A percentile compares a stretch with the other conserved stretches of the same genome.
Evolutionary conservation across 2,888 invertebrate species (phyloP).

Genomic region (Nematopogon swammerdamellus): DNA sequence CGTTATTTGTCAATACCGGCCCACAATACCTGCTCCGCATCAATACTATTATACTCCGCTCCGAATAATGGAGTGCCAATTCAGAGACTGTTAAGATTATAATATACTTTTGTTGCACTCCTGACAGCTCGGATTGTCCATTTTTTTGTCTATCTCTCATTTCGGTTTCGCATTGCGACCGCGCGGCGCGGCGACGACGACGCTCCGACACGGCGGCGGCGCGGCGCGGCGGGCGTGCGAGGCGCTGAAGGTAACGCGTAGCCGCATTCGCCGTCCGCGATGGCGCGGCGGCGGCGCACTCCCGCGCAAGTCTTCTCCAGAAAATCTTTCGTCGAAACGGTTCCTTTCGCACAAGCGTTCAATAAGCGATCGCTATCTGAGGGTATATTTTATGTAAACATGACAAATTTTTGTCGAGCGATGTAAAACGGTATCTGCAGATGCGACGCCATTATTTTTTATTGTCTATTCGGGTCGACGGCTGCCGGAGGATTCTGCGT

Average conservation of each 20-base stretch:
- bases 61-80: constrained; percentile 45
- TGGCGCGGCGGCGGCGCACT: too few species aligned
- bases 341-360: constrained; percentile 28
- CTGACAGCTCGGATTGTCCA: constrained; percentile 43
- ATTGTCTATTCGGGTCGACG: constrained; percentile 32
- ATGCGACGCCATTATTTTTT: constrained; percentile 48
- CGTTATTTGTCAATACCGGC: constrained; percentile 55
- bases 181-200: constrained; percentile 12
- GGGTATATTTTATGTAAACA: constrained; percentile 52
- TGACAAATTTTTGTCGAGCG: constrained; percentile 42
- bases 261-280: too few species aligned
- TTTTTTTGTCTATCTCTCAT: constrained; percentile 22
- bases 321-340: neutral
- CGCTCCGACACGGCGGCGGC: too few species aligned
- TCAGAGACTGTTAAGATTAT: constrained; percentile 53
- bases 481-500: constrained; percentile 31
- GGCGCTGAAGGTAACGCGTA: too few species aligned
- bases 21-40: constrained; percentile 43
- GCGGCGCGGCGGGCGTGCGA: too few species aligned
- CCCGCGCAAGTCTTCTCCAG: too few species aligned
- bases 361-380: constrained; percentile 43
- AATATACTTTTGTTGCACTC: constrained; percentile 46
- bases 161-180: constrained; percentile 29
- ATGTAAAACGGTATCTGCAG: constrained; percentile 41
- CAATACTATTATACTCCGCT: constrained; percentile 54